Percentiles rank a stretch among this genome's conserved stretches.
Evolutionary conservation across 2,113 vertebrate genomes (phyloP).

Genomic region (Colistium nudipinnis): DNA sequence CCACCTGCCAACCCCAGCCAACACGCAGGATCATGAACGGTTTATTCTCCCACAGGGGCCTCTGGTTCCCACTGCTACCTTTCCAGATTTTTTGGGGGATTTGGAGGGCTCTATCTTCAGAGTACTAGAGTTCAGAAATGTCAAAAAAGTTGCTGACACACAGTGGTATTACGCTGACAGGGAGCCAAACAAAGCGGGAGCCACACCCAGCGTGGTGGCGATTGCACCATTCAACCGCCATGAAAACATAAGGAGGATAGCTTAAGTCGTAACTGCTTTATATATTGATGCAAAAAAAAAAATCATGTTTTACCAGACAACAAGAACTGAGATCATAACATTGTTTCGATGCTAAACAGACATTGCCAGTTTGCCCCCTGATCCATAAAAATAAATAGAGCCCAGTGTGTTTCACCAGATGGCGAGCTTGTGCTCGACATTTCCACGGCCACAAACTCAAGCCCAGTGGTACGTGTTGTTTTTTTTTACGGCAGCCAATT

Average conservation of each 20-base stretch:
- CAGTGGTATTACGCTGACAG: neutral
- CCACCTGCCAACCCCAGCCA: slow-evolving; percentile 66
- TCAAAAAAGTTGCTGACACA: neutral
- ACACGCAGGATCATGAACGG: slow-evolving; percentile 45
- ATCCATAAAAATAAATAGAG: neutral
- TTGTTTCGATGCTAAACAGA: too few relatives aligned
- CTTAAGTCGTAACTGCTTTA: too few relatives aligned
- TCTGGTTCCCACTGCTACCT: slow-evolving; percentile 53
- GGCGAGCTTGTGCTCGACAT: slow-evolving; percentile 35
- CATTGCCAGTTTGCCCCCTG: neutral
- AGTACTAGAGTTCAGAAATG: neutral
- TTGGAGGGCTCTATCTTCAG: neutral
- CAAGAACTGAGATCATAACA: too few relatives aligned
- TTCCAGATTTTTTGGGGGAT: neutral
- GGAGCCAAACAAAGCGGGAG: neutral
- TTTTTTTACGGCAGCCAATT: slow-evolving; percentile 41
- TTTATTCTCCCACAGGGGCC: slow-evolving; percentile 49
- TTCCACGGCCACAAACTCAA: slow-evolving; percentile 34
- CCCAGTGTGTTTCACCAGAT: slow-evolving; percentile 5
- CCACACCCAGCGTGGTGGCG: neutral
- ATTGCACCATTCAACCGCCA: too few relatives aligned
- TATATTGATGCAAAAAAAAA: too few relatives aligned
- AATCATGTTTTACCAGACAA: too few relatives aligned
- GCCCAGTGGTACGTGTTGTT: slow-evolving; percentile 14
- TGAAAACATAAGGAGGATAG: too few relatives aligned